Percentiles rank a stretch among this genome's conserved stretches.
These are phyloP conservation scores for Lacanobia wlatinum DNA, from an alignment of 2,888 invertebrate species.

Conservation along the genomic window DNA sequence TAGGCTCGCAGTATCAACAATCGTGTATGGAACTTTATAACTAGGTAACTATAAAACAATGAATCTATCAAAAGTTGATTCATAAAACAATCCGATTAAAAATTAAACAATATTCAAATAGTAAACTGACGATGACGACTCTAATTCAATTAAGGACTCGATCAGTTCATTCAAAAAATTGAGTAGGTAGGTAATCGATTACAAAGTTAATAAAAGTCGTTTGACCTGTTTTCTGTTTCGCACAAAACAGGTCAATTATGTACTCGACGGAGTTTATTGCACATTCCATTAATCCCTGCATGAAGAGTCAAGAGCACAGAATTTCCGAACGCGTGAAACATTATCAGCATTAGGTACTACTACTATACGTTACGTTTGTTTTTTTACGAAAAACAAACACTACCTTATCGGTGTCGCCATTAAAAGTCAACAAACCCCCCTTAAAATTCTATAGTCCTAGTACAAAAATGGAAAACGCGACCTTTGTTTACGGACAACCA, in stretches of 20 bases:
- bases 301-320: background rate
- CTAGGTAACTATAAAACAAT: background rate
- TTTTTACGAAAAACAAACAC: background rate
- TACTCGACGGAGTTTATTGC: slow-evolving; percentile 31
- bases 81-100: background rate
- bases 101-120: slow-evolving; percentile 2
- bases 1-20: slow-evolving; percentile 1
- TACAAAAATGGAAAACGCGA: slow-evolving; percentile 49
- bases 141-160: slow-evolving; percentile 21
- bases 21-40: background rate
- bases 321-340: slow-evolving; percentile 9
- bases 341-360: background rate
- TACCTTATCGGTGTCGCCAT: slow-evolving; percentile 18
- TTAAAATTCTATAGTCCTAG: slow-evolving; percentile 32
- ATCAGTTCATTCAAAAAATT: slow-evolving; percentile 31
- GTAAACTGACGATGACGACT: slow-evolving; percentile 13
- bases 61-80: background rate
- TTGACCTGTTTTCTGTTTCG: slow-evolving; percentile 34
- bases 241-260: slow-evolving; percentile 25
- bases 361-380: background rate
- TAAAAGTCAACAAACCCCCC: slow-evolving; percentile 16
- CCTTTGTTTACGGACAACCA: slow-evolving; percentile 51
- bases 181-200: background rate
- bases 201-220: slow-evolving; percentile 32
- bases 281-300: slow-evolving; percentile 22